These are phyloP conservation scores for Sycobia sp. DNA, from an alignment of 1,140 invertebrate species.

Conservation along the genomic window DNA sequence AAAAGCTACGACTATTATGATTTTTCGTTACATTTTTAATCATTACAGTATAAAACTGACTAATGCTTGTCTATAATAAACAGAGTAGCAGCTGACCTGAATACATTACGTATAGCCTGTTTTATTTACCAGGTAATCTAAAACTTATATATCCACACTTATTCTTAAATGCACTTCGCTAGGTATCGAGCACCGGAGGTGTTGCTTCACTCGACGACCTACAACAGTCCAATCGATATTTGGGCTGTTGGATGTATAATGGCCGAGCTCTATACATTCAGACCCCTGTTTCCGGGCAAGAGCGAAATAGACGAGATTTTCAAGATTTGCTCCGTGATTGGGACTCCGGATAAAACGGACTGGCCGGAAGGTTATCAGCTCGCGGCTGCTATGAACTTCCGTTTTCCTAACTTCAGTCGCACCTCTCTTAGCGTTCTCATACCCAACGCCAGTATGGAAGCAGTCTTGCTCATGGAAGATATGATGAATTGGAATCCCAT, in stretches of 20 bases:
- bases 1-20: too few species aligned
- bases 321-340: conserved; percentile 93
- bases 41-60: too few species aligned
- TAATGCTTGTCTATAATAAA: too few species aligned
- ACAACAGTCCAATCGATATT: conserved; percentile 96
- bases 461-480: conserved; percentile 83
- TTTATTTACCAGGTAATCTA: too few species aligned
- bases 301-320: conserved; percentile 99
- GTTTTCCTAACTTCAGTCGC: conserved; percentile 86
- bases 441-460: conserved; percentile 82
- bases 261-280: conserved; percentile 97
- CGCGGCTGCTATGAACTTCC: conserved; percentile 93
- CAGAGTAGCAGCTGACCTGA: too few species aligned
- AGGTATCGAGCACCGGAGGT: conserved; percentile 95
- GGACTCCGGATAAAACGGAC: conserved; percentile 90
- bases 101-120: too few species aligned
- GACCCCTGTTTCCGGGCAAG: conserved; percentile 95
- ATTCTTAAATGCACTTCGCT: too few species aligned
- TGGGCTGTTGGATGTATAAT: conserved; percentile 99
- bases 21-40: too few species aligned
- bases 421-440: conserved; percentile 83
- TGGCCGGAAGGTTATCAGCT: conserved; percentile 96
- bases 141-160: too few species aligned
- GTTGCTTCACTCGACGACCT: conserved; percentile 90
- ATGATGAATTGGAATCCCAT: conserved; percentile 92